These are phyloP conservation scores for Epirrhoe alternata DNA, from an alignment of 2,888 invertebrate species.

Conservation along the genomic window DNA sequence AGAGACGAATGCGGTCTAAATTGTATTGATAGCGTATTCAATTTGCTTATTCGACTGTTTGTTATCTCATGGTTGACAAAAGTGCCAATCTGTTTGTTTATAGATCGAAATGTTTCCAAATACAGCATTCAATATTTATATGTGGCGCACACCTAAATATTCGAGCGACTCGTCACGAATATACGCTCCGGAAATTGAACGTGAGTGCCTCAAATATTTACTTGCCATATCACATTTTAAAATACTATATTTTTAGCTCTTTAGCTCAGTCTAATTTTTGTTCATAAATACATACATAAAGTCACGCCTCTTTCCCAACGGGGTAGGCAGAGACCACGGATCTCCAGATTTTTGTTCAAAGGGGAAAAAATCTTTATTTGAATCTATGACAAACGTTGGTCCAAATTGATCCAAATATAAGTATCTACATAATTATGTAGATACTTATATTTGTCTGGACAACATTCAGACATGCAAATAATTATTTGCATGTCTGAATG, in stretches of 20 bases:
- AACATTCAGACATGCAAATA: too few species aligned
- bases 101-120: slow-evolving; percentile 44
- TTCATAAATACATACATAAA: too few species aligned
- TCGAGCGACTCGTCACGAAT: slow-evolving; percentile 50
- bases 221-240: slow-evolving; percentile 30
- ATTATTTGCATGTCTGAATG: too few species aligned
- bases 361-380: too few species aligned
- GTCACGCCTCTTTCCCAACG: too few species aligned
- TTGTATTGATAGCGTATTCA: not conserved
- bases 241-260: slow-evolving; percentile 2
- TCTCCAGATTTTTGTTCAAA: too few species aligned
- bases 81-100: slow-evolving; percentile 26
- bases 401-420: too few species aligned
- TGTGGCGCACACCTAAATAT: slow-evolving; percentile 49
- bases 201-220: slow-evolving; percentile 52
- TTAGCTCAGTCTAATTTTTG: too few species aligned
- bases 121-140: slow-evolving; percentile 47
- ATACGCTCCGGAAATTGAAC: slow-evolving; percentile 53
- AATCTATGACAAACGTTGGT: too few species aligned
- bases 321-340: too few species aligned
- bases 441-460: too few species aligned
- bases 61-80: slow-evolving; percentile 16
- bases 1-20: not conserved
- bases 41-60: slow-evolving; percentile 15
- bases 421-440: too few species aligned